phyloP scores from a whole-genome alignment of 2,797 vertebrate genomes.

The Poeciliopsis presidionis region DNA sequence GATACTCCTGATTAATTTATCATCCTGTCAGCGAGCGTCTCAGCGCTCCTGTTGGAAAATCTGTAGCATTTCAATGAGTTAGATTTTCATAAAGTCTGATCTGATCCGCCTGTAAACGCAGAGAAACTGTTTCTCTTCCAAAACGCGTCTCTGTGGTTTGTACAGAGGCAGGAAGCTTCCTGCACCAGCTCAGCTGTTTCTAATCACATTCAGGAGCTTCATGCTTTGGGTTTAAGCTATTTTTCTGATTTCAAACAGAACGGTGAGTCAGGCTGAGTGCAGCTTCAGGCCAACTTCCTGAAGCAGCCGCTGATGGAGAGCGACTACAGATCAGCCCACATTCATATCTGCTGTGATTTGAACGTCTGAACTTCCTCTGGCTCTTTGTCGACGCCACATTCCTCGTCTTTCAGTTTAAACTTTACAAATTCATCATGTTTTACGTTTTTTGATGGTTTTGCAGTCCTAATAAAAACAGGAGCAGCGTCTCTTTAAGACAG shows the following conservation, averaged over 20 bases:
- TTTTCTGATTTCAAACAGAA: neutral
- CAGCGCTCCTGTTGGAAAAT: neutral
- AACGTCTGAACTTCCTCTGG: neutral
- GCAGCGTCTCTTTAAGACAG: too few species aligned
- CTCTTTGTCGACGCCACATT: neutral
- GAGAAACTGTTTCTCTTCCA: neutral
- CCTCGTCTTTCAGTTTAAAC: neutral
- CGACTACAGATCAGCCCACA: neutral
- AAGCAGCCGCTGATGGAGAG: neutral
- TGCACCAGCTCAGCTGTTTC: neutral
- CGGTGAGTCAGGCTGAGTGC: neutral
- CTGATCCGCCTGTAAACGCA: neutral
- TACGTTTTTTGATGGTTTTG: neutral
- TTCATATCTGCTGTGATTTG: neutral
- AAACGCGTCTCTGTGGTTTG: neutral
- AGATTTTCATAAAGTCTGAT: neutral
- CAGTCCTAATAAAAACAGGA: neutral
- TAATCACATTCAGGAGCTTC: neutral
- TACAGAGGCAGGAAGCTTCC: neutral
- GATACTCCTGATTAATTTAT: neutral
- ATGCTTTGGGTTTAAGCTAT: neutral
- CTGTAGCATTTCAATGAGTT: neutral
- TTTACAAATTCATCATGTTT: too few species aligned
- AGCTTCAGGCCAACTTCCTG: neutral
- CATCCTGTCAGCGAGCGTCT: neutral